Evolutionary conservation across 2,113 vertebrate genomes (phyloP).

Genomic region (Hystrix cristata): DNA sequence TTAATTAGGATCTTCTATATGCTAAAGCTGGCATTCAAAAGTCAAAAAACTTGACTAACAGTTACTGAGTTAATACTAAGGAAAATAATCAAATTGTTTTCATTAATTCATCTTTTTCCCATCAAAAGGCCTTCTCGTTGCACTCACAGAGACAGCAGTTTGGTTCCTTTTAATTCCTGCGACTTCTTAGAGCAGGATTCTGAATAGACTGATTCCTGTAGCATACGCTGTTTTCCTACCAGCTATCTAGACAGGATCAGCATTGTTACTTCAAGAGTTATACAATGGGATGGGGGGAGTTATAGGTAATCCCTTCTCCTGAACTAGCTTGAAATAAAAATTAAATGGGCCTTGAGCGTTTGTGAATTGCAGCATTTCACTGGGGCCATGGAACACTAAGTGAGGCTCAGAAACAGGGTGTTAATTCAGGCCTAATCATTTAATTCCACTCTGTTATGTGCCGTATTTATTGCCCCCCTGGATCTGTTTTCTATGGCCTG

Average conservation of each 20-base stretch:
- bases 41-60: background rate
- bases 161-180: background rate
- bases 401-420: conserved; percentile 80
- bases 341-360: conserved; percentile 71
- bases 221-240: conserved; percentile 45
- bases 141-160: background rate
- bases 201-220: background rate
- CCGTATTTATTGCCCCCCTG: conserved; percentile 85
- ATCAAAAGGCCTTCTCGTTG: background rate
- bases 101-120: conserved; percentile 30
- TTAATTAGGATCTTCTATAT: background rate
- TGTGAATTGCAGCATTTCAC: conserved; percentile 76
- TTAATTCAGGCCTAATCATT: conserved; percentile 84
- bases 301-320: conserved; percentile 76
- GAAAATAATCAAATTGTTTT: conserved; percentile 54
- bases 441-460: conserved; percentile 84
- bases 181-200: conserved; percentile 10
- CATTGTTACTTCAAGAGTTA: conserved; percentile 65
- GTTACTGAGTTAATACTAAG: background rate
- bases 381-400: conserved; percentile 78
- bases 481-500: conserved; percentile 88
- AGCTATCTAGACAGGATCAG: conserved; percentile 66
- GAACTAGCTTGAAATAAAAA: conserved; percentile 83
- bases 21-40: background rate
- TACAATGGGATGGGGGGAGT: conserved; percentile 67